These are phyloP conservation scores for Delichon dasypus DNA, from an alignment of 2,797 vertebrate genomes.

Conservation along the genomic window DNA sequence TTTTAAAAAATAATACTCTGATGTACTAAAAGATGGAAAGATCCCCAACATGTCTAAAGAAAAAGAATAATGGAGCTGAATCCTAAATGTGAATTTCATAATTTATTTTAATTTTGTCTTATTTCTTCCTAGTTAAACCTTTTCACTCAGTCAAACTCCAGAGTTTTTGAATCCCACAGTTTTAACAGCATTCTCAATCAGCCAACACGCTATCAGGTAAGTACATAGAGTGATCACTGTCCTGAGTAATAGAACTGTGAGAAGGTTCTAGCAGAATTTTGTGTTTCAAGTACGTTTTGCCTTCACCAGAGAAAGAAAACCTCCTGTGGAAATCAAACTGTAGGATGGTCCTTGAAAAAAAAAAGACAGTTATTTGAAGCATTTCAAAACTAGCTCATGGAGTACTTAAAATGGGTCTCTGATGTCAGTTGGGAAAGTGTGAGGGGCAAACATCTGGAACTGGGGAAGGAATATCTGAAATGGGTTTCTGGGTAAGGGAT, in stretches of 20 bases:
- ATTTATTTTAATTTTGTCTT: conserved; percentile 63
- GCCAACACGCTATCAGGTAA: conserved; percentile 87
- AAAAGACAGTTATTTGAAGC: background rate
- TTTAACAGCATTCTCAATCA: conserved; percentile 89
- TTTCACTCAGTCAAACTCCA: conserved; percentile 85
- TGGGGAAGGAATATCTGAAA: background rate
- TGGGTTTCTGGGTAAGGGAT: background rate
- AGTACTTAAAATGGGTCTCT: background rate
- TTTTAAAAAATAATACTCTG: background rate
- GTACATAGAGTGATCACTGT: background rate
- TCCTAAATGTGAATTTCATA: conserved; percentile 13
- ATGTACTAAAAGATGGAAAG: background rate
- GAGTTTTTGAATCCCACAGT: conserved; percentile 86
- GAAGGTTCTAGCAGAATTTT: background rate
- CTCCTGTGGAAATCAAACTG: background rate
- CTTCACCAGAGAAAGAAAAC: background rate
- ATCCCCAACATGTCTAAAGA: background rate
- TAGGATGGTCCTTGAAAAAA: background rate
- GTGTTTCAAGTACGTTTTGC: background rate
- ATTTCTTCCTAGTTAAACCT: conserved; percentile 84
- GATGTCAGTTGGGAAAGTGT: background rate
- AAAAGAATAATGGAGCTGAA: background rate
- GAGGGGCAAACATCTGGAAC: background rate
- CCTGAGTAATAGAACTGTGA: background rate
- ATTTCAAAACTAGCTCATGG: background rate